Evolutionary conservation across 2,888 invertebrate species (phyloP).

Genomic region (Diogma glabrata): DNA sequence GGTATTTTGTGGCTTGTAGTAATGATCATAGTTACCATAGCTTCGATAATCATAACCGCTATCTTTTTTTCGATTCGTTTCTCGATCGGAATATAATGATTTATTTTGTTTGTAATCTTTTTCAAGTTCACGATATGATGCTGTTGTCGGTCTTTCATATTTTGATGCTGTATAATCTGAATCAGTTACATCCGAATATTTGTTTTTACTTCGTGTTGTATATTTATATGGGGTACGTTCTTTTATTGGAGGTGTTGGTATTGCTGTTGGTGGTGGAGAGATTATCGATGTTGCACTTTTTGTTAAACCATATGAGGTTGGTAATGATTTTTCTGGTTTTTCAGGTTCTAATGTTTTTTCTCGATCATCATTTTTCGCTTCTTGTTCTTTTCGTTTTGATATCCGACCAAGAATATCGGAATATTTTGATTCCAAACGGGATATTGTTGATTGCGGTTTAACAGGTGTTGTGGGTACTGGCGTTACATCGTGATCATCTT

Average conservation of each 20-base stretch:
- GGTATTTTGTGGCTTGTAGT: slow-evolving; percentile 18
- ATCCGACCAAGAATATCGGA: slow-evolving; percentile 61
- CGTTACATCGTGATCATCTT: slow-evolving; percentile 33
- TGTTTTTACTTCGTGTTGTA: slow-evolving; percentile 25
- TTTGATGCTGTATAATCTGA: slow-evolving; percentile 26
- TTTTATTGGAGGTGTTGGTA: neutral
- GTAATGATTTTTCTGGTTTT: slow-evolving; percentile 24
- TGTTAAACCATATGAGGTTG: neutral
- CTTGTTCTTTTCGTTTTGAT: slow-evolving; percentile 38
- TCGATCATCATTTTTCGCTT: slow-evolving; percentile 44
- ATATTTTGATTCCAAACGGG: slow-evolving; percentile 68
- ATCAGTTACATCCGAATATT: slow-evolving; percentile 29
- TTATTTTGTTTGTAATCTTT: neutral
- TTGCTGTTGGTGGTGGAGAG: slow-evolving; percentile 29
- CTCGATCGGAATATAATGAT: neutral
- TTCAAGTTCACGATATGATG: neutral
- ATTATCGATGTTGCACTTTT: slow-evolving; percentile 40
- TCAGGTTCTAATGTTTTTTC: slow-evolving; percentile 62
- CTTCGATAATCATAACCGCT: slow-evolving; percentile 27
- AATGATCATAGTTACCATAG: slow-evolving; percentile 1
- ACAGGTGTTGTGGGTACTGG: slow-evolving; percentile 21
- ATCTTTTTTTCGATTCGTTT: slow-evolving; percentile 25
- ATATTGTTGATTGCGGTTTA: slow-evolving; percentile 41
- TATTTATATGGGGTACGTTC: slow-evolving; percentile 34
- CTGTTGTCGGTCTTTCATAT: neutral